Conservation (phyloP, 2,888 invertebrate genomes). For the Colletes collaris region DNA sequence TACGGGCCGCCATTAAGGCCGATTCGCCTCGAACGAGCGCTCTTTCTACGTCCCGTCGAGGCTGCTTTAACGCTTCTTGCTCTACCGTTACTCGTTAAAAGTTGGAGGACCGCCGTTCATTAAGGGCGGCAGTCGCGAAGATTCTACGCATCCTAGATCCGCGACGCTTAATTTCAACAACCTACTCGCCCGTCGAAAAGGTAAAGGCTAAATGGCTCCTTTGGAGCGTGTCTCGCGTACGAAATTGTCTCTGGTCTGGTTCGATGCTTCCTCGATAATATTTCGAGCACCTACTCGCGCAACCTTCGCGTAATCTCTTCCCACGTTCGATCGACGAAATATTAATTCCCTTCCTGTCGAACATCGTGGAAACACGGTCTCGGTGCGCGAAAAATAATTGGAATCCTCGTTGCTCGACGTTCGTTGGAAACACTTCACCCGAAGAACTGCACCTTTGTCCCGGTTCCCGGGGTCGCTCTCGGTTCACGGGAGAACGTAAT, state of each 20-base stretch:
- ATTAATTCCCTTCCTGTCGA: no score
- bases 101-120: constrained; percentile 4
- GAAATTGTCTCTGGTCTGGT: background rate
- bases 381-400: no score
- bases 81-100: constrained; percentile 15
- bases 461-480: background rate
- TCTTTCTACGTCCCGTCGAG: background rate
- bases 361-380: no score
- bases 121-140: background rate
- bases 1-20: constrained; percentile 15
- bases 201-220: background rate
- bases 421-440: background rate
- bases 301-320: no score
- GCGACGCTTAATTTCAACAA: background rate
- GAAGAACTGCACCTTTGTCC: background rate
- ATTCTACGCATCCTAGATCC: constrained; percentile 1
- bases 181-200: background rate
- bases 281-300: background rate
- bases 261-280: background rate
- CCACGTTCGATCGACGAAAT: no score
- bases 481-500: background rate
- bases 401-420: background rate
- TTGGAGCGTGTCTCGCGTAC: background rate
- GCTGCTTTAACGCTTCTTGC: constrained; percentile 2
- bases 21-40: constrained; percentile 6